Evolutionary conservation across 2,113 vertebrate species (phyloP), one percentile per base, ranked within the genome.

Genomic region (Saccopteryx leptura): DNA sequence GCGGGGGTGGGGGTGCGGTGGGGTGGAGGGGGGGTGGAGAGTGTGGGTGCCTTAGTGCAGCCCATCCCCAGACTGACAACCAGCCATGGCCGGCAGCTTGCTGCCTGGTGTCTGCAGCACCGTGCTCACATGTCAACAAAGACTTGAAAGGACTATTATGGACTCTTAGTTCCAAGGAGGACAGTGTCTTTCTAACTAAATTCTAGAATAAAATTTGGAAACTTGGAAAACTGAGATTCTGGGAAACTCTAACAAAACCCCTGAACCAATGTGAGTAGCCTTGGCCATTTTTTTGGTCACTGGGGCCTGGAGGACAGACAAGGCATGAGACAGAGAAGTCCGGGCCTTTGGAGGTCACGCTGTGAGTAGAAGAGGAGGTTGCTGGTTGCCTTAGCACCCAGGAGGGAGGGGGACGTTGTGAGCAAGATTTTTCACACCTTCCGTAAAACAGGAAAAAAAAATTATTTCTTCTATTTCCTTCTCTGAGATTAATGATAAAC

Each of bases 401-500:
- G 56, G 56, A 26, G 75, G 90, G 56, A 33, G 68, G 88, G 61
- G 66, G 39, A 8, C 1, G 33, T 4, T 88, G 68, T 92, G 56
- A 68, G 48, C 26, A 39, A 91, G 93, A 71, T 80, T 91, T 93
- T 79, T 81, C 50, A 80, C 48, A 54, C 93, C 54, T 82, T 97
- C 75, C 85, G 98, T 98, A 97, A 98, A 98, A 98, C 94, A 96
- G 98, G 74, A 50, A 90, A 88, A 93, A 89, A 98, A 98, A 98
- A 98, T 97, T 96, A 98, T 98, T 98, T 96, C 97, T 98, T 89
- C 98, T 88, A 98, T 98, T 98, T 98, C 82, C 97, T 94, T 95
- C 63, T 48, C 97, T 11, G 66, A 99, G 99, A 99, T 99, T 98
- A 98, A 98, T 91, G 99, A 99, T 99, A 99, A 99, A 99, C 98